Percentiles rank a stretch among this genome's conserved stretches.
These are phyloP conservation scores for Drosophila lowei DNA, from an alignment of 1,140 invertebrate species.

Conservation along the genomic window DNA sequence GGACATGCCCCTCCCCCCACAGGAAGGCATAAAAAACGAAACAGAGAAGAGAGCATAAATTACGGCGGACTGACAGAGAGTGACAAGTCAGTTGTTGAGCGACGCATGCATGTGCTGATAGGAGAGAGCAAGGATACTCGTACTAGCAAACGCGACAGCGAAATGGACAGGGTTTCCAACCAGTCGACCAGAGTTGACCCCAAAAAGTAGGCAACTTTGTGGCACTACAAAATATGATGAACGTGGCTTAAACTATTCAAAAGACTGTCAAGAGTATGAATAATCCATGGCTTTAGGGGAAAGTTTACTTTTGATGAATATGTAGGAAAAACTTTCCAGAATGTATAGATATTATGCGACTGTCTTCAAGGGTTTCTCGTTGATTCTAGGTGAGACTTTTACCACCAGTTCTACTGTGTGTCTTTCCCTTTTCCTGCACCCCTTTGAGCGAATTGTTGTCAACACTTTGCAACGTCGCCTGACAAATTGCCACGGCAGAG, in stretches of 20 bases:
- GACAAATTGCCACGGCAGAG: conserved; percentile 64
- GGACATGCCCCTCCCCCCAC: too few species aligned
- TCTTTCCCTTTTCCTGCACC: neutral
- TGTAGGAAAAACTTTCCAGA: neutral
- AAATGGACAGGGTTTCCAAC: neutral
- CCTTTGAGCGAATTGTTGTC: conserved; percentile 9
- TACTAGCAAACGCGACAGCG: neutral
- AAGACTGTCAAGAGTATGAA: neutral
- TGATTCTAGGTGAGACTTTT: too few species aligned
- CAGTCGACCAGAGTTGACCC: neutral
- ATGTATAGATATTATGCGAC: too few species aligned
- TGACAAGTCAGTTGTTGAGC: conserved; percentile 14
- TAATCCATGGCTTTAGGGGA: conserved; percentile 1
- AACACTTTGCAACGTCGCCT: conserved; percentile 17
- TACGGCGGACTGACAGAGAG: conserved; percentile 31
- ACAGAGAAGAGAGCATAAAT: conserved; percentile 38
- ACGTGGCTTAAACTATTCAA: conserved; percentile 13
- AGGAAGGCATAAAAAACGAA: conserved; percentile 12
- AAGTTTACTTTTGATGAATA: too few species aligned
- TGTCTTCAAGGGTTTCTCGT: too few species aligned
- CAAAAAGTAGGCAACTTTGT: neutral
- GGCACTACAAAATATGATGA: neutral
- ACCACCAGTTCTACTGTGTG: neutral
- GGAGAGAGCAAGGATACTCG: too few species aligned
- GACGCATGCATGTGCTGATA: conserved; percentile 10